Base-by-base conservation (phyloP, 2,888 invertebrate species). In the Rhagonycha fulva region DNA sequence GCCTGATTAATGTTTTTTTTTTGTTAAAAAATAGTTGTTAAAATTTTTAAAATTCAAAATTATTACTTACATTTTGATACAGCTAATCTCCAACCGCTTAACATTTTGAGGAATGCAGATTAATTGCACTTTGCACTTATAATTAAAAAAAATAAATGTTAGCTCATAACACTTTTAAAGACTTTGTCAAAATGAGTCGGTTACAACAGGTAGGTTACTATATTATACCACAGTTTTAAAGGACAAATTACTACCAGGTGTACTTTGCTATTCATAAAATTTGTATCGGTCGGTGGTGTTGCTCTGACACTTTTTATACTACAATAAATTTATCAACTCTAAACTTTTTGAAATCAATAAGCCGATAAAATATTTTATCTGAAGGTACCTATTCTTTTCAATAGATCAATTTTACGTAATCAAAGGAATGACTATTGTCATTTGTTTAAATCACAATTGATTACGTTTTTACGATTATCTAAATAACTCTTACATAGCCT, bases 51-150 rank as follows among this genome's bases (percentile, higher is more conserved):
- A 24, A 62, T 69, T 69, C 10, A 9, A 66, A 62, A 62, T 63
- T 68, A 14, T 47, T 68, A 84, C 84, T 84, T 79, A 84, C 84
- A 81, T 83, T 84, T 84, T 74, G 84, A 83, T 30, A 84, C 62
- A 7, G 76, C 75, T 19, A 82, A 71, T 70, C 81, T 80, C 84
- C 83, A 84, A 75, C 83, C 83, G 23, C 80, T 81, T 72, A 84
- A 80, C 83, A 84, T 84, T 72, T 69, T 84, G 80, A 73, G 83
- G 69, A 47, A 47, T 47, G n/a, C 47, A 47, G n/a, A 47, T 47
- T 47, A 47, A 47, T 47, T 47, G n/a, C 23, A 66, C 63, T 2
- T 26, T 24, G 5, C n/a, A n/a, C 26, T 66, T 24, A 24, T 10
- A 11, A 23, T 11, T n/a, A 10, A 7, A n/a, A 66, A 66, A 66